Base-by-base conservation (phyloP, 2,888 invertebrate species). In the Melangyna quadrimaculata region DNA sequence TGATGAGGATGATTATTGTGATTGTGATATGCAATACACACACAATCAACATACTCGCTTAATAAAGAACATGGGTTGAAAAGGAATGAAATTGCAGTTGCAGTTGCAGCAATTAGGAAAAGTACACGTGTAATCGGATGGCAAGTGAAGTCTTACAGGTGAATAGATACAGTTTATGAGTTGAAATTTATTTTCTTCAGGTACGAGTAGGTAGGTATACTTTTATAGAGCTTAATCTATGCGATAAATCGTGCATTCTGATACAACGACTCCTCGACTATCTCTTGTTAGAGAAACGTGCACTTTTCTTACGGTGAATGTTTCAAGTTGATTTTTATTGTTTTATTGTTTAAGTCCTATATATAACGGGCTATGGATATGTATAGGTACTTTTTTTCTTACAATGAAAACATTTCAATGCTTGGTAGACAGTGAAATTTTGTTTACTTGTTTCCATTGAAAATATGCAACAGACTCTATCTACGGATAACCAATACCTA, bases 111-210 rank as follows among this genome's bases (percentile, higher is more conserved):
- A 83, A 83, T 83, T 83, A 83, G 73, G 55, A 37, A 74, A 67
- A 83, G 83, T 79, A 75, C 79, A 84, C 83, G 83, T 84, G 83
- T 83, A 83, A 83, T 83, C 70, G 83, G 32, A 51, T 65, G 74
- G 63, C 70, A 48, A 71, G 74, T 74, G 79, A 74, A 79, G 79
- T 70, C 79, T 55, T 70, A 78, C 73, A 74, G 69, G 27, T 71
- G 71, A 71, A 55, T 70, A 63, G 53, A 48, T 57, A 40, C 67
- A 73, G 37, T 78, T 72, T 67, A 72, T 65, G 78, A 67, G 72
- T 72, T 82, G 55, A 43, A 77, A 71, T 24, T 61, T 57, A 59
- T 61, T 61, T 63, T 45, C 45, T 24, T 40, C 35, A 3, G 19
- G 1, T 35, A 3, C 19, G 1, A n/a, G n/a, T n/a, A n/a, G n/a